Evolutionary conservation across 1,140 invertebrate genomes (phyloP).

Genomic region (Euglossa dilemma): DNA sequence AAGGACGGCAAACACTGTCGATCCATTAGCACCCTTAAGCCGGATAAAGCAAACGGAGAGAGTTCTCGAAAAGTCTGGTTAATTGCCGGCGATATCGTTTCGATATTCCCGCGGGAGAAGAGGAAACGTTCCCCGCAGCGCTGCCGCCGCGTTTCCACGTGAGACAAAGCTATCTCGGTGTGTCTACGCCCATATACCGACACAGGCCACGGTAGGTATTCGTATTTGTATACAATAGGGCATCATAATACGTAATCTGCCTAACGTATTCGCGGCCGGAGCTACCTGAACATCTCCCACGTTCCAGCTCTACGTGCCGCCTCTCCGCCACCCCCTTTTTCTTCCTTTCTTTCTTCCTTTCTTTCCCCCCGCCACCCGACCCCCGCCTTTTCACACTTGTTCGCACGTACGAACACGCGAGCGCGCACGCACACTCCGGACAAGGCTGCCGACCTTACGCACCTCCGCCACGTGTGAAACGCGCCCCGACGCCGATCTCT

Average conservation of each 20-base stretch:
- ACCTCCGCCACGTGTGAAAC: constrained; percentile 65
- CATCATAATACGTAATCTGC: constrained; percentile 80
- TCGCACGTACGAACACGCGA: constrained; percentile 45
- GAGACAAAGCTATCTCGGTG: constrained; percentile 67
- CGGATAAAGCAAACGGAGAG: background rate
- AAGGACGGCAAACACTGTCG: background rate
- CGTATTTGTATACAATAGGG: constrained; percentile 81
- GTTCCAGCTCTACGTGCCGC: constrained; percentile 63
- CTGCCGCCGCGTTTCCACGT: constrained; percentile 45
- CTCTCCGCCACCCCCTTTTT: constrained; percentile 41
- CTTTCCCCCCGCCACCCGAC: constrained; percentile 9
- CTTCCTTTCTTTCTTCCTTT: constrained; percentile 31
- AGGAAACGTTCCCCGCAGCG: constrained; percentile 32
- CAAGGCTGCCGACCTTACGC: constrained; percentile 50
- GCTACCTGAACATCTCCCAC: constrained; percentile 75
- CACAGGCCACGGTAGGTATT: constrained; percentile 60
- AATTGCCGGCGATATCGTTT: constrained; percentile 14
- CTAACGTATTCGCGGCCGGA: constrained; percentile 71
- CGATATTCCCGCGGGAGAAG: constrained; percentile 12
- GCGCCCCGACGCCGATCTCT: constrained; percentile 54
- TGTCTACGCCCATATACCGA: constrained; percentile 63
- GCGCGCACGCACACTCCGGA: background rate
- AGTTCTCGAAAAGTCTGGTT: background rate
- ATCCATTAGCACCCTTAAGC: background rate
- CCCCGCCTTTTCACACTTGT: constrained; percentile 57